Evolutionary conservation across 2,797 vertebrate species (phyloP).

Genomic region (Helarctos malayanus): DNA sequence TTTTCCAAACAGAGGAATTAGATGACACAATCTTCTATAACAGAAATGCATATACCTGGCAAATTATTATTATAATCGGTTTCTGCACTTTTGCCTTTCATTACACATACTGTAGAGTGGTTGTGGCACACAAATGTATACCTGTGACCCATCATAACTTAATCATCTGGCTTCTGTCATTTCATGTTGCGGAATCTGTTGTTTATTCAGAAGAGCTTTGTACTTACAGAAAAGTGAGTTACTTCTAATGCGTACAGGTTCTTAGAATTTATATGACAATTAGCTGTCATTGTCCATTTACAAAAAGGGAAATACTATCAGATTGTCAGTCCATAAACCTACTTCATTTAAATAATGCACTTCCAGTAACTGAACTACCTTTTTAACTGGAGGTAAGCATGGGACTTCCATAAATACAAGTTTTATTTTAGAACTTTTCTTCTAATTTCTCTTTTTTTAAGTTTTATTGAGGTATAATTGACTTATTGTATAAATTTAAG

Average conservation of each 20-base stretch:
- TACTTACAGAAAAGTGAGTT: conserved; percentile 85
- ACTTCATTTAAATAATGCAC: conserved; percentile 70
- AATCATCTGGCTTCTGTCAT: conserved; percentile 83
- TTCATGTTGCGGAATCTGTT: conserved; percentile 84
- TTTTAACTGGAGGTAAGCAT: conserved; percentile 63
- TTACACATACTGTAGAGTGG: conserved; percentile 86
- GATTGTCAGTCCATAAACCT: conserved; percentile 81
- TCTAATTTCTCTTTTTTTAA: neutral
- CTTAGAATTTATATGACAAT: conserved; percentile 86
- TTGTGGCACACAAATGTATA: conserved; percentile 86
- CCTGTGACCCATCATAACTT: conserved; percentile 86
- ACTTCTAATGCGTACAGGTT: conserved; percentile 85
- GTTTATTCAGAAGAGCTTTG: conserved; percentile 86
- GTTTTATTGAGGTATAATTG: neutral
- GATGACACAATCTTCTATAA: conserved; percentile 75
- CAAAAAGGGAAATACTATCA: conserved; percentile 85
- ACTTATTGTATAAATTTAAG: neutral
- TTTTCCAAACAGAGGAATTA: conserved; percentile 72
- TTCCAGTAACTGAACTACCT: conserved; percentile 63
- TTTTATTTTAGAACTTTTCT: conserved; percentile 29
- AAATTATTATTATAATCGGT: conserved; percentile 87
- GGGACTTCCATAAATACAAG: conserved; percentile 57
- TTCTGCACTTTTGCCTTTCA: conserved; percentile 87
- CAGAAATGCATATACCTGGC: conserved; percentile 81
- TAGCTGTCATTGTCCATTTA: conserved; percentile 80